Base-by-base conservation (phyloP, 1,140 invertebrate species). In the Ephestia elutella region DNA sequence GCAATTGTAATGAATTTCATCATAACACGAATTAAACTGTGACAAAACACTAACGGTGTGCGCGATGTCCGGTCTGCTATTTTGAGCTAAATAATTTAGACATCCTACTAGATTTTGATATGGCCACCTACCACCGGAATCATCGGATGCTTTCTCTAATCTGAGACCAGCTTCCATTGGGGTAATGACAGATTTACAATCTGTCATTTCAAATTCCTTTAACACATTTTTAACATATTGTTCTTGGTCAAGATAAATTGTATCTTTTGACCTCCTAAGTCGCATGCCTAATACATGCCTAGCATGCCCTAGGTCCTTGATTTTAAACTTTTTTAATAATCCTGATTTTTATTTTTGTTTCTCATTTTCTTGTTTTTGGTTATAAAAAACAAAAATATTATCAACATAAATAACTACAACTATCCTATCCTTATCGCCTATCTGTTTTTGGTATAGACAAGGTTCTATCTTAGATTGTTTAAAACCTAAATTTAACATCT, bases 21-120 rank as follows among this genome's bases (percentile, higher is more conserved):
- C 30, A 54, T 54, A 54, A 21, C 53, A 54, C 13, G 53, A 32
- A 30, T 54, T 54, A 28, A 51, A 51, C 28, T 59, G 57, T 13
- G 48, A 51, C 3, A 75, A 59, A 54, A 56, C 65, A 58, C 71
- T 76, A 0, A 90, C 80, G 32, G 78, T 70, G 64, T 70, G 90
- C 0, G 81, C 60, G 21, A 90, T 82, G 71, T 90, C 87, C 17
- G 87, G 87, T 57, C 89, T 65, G 9, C 80, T 89, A 5, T 69
- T 58, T 13, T 78, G 68, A 10, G 85, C 62, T 10, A 89, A 59
- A 65, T 89, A 89, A 63, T 89, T 75, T n/a, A 90, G 67, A 51
- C 62, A 35, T 5, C 25, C 25, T 28, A 28, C 8, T 8, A 28
- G 8, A 28, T 8, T 28, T 8, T 28, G 25, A 28, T 28, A 28